Evolutionary conservation across 2,888 invertebrate genomes (phyloP).

Genomic region (Steinernema scapterisci): DNA sequence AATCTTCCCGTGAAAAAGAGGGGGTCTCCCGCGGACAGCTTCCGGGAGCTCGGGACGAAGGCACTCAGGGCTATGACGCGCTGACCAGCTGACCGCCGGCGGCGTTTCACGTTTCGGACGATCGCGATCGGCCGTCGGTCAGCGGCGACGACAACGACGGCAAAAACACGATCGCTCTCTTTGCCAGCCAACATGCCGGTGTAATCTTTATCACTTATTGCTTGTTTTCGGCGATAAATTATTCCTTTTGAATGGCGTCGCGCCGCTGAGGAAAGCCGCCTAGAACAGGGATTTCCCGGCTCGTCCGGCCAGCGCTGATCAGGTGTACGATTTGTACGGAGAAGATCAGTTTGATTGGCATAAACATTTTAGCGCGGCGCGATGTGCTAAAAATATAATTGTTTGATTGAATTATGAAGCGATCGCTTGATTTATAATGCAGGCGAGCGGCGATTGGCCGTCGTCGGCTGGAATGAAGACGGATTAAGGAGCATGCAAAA

Average conservation of each 20-base stretch:
- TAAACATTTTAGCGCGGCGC: not conserved
- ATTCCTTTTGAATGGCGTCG: conserved; percentile 28
- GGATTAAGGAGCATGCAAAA: too few relatives aligned
- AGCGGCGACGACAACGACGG: not conserved
- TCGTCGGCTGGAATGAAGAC: too few relatives aligned
- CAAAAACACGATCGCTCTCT: conserved; percentile 19
- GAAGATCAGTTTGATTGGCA: conserved; percentile 21
- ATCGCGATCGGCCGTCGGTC: conserved; percentile 11
- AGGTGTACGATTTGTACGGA: conserved; percentile 19
- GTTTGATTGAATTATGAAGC: not conserved
- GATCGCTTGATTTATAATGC: too few relatives aligned
- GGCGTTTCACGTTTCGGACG: conserved; percentile 23
- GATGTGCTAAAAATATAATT: conserved; percentile 24
- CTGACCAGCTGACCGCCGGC: conserved; percentile 14
- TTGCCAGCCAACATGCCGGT: not conserved
- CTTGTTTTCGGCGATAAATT: conserved; percentile 28
- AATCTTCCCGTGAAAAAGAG: too few relatives aligned
- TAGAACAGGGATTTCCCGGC: not conserved
- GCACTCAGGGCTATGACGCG: not conserved
- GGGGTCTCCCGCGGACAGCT: not conserved
- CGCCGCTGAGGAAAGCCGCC: not conserved
- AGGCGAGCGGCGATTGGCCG: too few relatives aligned
- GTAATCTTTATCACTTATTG: conserved; percentile 24
- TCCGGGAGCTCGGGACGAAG: not conserved
- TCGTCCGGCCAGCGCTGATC: not conserved